These are phyloP conservation scores for Meloidogyne floridensis DNA, from an alignment of 1,140 invertebrate species.

Conservation along the genomic window DNA sequence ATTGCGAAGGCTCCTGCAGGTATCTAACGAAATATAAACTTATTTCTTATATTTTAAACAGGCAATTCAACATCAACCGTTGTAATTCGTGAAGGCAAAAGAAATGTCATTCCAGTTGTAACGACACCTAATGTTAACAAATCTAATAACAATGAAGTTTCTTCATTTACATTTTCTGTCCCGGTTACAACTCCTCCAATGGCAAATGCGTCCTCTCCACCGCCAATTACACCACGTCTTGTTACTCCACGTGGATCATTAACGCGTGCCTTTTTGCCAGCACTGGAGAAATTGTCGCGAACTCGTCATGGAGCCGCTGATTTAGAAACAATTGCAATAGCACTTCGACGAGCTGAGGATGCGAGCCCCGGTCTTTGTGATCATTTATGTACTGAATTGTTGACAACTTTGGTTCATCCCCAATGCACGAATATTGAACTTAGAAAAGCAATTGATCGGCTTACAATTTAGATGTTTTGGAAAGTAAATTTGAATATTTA, in stretches of 20 bases:
- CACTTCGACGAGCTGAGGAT: slow-evolving; percentile 53
- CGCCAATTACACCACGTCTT: slow-evolving; percentile 1
- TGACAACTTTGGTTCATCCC: slow-evolving; percentile 58
- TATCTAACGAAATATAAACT: not conserved
- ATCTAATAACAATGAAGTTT: not conserved
- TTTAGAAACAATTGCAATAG: slow-evolving; percentile 52
- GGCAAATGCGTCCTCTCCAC: not conserved
- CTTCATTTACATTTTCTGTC: slow-evolving; percentile 1
- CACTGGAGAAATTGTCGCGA: slow-evolving; percentile 58
- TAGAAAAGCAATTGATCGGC: slow-evolving; percentile 51
- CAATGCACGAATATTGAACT: slow-evolving; percentile 46
- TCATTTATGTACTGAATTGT: slow-evolving; percentile 56
- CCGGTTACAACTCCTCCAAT: not conserved
- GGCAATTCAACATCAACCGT: slow-evolving; percentile 1
- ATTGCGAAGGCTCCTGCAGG: not conserved
- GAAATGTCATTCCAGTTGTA: not conserved
- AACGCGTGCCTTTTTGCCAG: slow-evolving; percentile 56
- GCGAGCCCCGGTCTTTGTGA: slow-evolving; percentile 61
- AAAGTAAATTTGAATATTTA: slow-evolving; percentile 5
- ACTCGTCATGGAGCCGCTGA: slow-evolving; percentile 57
- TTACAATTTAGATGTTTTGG: slow-evolving; percentile 41
- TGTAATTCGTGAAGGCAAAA: not conserved
- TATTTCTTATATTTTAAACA: slow-evolving; percentile 6
- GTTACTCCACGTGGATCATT: slow-evolving; percentile 47
- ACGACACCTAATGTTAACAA: not conserved